Base-by-base conservation (phyloP, 2,888 invertebrate species). In the Apocheima hispidaria region DNA sequence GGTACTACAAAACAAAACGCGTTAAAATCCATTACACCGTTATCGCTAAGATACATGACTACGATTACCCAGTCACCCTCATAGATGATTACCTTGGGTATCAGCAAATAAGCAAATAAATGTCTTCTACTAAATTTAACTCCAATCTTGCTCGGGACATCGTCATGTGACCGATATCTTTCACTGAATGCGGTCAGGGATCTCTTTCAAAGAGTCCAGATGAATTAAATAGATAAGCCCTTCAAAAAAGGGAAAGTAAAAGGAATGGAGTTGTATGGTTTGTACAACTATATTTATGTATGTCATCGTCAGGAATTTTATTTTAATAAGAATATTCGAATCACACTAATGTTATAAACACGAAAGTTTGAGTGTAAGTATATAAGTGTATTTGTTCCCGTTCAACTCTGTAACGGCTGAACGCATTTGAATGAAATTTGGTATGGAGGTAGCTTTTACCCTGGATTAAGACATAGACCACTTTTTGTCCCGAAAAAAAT, bases 91-190 rank as follows among this genome's bases (percentile, higher is more conserved):
- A 86, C 84, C 83, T 76, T 70, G 79, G 79, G 75, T 81, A 87
- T 83, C 84, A 80, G 74, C 82, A 84, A 86, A 87, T 81, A 79
- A 77, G 75, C 89, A 87, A 90, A 89, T 91, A 89, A 91, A 91
- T 90, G 85, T 90, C 88, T 91, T 92, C 92, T 89, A 88, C 83
- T 92, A 90, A 92, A 92, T 92, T 92, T 88, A 91, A 88, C 90
- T 86, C 82, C 81, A 84, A 89, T 88, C 90, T 87, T 75, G 81
- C 78, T 74, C 81, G 75, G 77, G 78, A 81, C 84, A 84, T 83
- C 87, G 86, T 87, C 88, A 87, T 88, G 87, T 89, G 90, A 81
- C 90, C 86, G 89, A 89, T 89, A 92, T 88, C 87, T 83, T 81
- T 75, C 74, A 70, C 72, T 87, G 83, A 90, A 92, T 87, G 87